Percentiles rank a stretch among this genome's conserved stretches.
These are phyloP conservation scores for Oryzias sinensis DNA, from an alignment of 2,797 vertebrate genomes.

Conservation along the genomic window DNA sequence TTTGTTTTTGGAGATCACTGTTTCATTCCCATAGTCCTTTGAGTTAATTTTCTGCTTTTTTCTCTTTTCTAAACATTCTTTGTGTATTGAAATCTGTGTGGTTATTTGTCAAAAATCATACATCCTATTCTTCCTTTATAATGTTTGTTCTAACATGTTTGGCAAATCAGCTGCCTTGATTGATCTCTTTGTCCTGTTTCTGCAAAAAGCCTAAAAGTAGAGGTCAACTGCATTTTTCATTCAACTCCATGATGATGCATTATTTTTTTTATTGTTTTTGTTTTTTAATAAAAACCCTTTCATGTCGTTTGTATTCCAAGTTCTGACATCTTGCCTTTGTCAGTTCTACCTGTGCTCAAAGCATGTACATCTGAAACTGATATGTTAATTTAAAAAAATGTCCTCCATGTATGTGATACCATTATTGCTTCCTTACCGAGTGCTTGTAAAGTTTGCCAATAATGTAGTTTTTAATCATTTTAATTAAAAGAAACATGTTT, in stretches of 20 bases:
- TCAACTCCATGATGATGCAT: constrained; percentile 67
- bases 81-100: constrained; percentile 32
- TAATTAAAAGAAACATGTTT: constrained; percentile 80
- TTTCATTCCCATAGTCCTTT: constrained; percentile 47
- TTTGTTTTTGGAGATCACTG: constrained; percentile 5
- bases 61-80: constrained; percentile 19
- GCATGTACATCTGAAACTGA: constrained; percentile 77
- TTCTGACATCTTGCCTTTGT: constrained; percentile 37
- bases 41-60: constrained; percentile 20
- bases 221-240: constrained; percentile 57
- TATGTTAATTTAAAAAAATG: constrained; percentile 77
- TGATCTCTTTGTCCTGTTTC: constrained; percentile 42
- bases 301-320: constrained; percentile 57
- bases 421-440: constrained; percentile 72
- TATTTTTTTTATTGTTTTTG: constrained; percentile 42
- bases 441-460: constrained; percentile 82
- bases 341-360: constrained; percentile 69
- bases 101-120: constrained; percentile 55
- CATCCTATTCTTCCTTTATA: constrained; percentile 60
- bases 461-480: constrained; percentile 85
- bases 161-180: constrained; percentile 34
- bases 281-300: constrained; percentile 48
- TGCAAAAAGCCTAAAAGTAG: constrained; percentile 61
- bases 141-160: constrained; percentile 24
- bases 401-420: constrained; percentile 69